Percentiles rank a stretch among this genome's conserved stretches.
Conservation (phyloP, 2,888 invertebrate genomes). For the Axea sp. region DNA sequence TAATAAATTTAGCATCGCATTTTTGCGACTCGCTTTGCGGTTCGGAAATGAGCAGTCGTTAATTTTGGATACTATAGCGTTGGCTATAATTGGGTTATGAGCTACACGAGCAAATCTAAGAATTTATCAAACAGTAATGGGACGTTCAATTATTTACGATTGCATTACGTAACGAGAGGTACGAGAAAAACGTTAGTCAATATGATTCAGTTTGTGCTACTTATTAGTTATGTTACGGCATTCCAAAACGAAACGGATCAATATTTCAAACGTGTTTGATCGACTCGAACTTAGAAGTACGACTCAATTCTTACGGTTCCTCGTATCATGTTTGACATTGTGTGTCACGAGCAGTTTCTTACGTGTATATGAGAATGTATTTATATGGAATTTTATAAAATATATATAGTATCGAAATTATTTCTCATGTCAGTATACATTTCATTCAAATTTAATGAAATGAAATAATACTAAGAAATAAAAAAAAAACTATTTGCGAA, state of each 20-base stretch:
- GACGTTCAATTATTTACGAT: constrained; percentile 7
- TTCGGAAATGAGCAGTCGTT: constrained; percentile 15
- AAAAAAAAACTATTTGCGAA: too few species aligned
- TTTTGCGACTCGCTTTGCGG: constrained; percentile 12
- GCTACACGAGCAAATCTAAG: not conserved
- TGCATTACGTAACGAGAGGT: not conserved
- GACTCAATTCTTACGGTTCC: too few species aligned
- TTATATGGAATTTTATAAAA: too few species aligned
- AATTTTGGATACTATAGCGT: constrained; percentile 6
- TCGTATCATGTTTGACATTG: too few species aligned
- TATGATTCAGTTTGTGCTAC: constrained; percentile 10
- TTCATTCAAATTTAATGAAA: too few species aligned
- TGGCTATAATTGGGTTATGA: not conserved
- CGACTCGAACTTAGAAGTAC: constrained; percentile 10
- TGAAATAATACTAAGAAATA: too few species aligned
- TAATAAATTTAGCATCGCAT: not conserved
- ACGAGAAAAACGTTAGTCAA: constrained; percentile 2
- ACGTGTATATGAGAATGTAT: too few species aligned
- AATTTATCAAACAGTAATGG: constrained; percentile 7
- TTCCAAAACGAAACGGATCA: constrained; percentile 9
- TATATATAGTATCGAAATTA: too few species aligned
- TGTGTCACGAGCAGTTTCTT: too few species aligned
- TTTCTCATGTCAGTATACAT: too few species aligned
- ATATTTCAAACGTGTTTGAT: constrained; percentile 13
- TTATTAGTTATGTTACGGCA: too few species aligned